Percentiles rank a stretch among this genome's conserved stretches.
These are phyloP conservation scores for Dromiciops gliroides DNA, from an alignment of 2,113 vertebrate genomes.

Conservation along the genomic window DNA sequence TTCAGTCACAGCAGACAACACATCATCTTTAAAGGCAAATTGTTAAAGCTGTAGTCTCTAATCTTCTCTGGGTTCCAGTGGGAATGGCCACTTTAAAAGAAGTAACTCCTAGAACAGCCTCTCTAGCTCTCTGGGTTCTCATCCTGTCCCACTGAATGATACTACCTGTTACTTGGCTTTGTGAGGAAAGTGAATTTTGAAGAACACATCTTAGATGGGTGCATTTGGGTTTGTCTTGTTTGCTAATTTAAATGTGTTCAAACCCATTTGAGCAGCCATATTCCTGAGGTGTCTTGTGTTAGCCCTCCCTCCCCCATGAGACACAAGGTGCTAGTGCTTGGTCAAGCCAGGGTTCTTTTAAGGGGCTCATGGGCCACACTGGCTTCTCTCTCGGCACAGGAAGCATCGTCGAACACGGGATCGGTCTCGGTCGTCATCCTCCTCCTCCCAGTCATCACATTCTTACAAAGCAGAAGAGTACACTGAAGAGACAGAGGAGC, in stretches of 20 bases:
- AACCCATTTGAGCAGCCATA: neutral
- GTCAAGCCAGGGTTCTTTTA: neutral
- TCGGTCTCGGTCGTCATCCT: constrained; percentile 93
- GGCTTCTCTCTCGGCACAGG: constrained; percentile 79
- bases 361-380: neutral
- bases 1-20: constrained; percentile 30
- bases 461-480: constrained; percentile 89
- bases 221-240: neutral
- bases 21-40: constrained; percentile 49
- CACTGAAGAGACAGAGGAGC: constrained; percentile 85
- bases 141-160: neutral
- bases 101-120: constrained; percentile 41
- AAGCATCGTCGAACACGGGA: constrained; percentile 92
- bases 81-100: neutral
- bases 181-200: constrained; percentile 11
- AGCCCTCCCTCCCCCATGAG: neutral
- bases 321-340: neutral
- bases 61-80: constrained; percentile 59
- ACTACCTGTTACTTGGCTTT: constrained; percentile 27
- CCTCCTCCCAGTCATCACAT: constrained; percentile 92
- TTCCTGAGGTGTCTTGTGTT: neutral
- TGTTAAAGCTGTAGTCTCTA: constrained; percentile 54
- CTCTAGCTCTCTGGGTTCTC: neutral
- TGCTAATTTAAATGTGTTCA: neutral
- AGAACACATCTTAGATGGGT: neutral